Conservation (phyloP, 1,140 invertebrate species). For the Nixonia krombeini region DNA sequence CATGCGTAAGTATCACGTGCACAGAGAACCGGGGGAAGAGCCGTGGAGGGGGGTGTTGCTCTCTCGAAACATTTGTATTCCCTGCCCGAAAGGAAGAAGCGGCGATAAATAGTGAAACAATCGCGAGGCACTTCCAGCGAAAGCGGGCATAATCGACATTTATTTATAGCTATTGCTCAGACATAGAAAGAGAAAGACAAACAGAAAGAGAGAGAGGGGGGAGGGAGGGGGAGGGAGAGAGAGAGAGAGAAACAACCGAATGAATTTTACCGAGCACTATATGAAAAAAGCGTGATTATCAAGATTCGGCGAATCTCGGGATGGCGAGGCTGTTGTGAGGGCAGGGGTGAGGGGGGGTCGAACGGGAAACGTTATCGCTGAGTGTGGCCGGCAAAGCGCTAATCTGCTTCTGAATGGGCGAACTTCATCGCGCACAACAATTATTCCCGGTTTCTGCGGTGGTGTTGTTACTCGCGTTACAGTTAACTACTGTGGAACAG, state of each 20-base stretch:
- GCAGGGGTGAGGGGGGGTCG: background rate
- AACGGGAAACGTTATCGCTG: constrained; percentile 4
- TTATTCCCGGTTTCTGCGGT: constrained; percentile 14
- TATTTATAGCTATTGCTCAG: too few species aligned
- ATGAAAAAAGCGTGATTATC: too few species aligned
- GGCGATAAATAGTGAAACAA: too few species aligned
- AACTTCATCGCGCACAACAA: constrained; percentile 28
- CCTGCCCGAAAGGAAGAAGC: too few species aligned
- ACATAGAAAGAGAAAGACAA: too few species aligned
- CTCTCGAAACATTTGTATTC: too few species aligned
- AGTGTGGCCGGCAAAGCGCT: constrained; percentile 11
- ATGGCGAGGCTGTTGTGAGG: background rate
- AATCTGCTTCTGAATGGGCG: constrained; percentile 28
- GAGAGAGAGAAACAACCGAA: too few species aligned
- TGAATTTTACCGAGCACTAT: background rate
- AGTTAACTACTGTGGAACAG: constrained; percentile 13
- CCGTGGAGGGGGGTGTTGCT: background rate
- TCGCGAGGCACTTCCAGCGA: too few species aligned
- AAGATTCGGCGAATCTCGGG: background rate
- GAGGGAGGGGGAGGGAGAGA: too few species aligned
- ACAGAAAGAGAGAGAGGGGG: too few species aligned
- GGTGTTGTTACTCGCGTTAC: constrained; percentile 25
- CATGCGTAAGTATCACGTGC: background rate
- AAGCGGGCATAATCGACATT: too few species aligned
- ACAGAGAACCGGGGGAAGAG: background rate